Conservation (phyloP, 2,797 vertebrate species). For the Babyrousa celebensis region DNA sequence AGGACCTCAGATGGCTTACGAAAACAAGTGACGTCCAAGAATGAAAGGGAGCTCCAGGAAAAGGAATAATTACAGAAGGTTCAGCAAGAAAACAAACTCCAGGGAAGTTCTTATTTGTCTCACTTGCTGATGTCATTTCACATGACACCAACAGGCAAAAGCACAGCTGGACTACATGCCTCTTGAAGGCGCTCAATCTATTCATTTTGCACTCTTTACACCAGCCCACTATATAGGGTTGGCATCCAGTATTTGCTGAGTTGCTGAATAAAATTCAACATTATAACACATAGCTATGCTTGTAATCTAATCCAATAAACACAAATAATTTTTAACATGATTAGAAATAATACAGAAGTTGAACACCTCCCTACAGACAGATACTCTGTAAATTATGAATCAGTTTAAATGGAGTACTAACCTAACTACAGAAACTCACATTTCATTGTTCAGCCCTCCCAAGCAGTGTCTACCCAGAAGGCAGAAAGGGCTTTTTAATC, state of each 20-base stretch:
- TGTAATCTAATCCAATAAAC: not conserved
- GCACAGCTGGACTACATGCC: not conserved
- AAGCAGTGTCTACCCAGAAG: not conserved
- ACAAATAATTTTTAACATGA: constrained; percentile 16
- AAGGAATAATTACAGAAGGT: not conserved
- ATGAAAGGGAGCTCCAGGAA: not conserved
- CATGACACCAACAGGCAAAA: not conserved
- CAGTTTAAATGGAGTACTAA: constrained; percentile 59
- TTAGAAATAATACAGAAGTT: constrained; percentile 19
- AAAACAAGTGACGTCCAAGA: not conserved
- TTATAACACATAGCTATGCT: not conserved
- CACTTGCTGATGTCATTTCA: not conserved
- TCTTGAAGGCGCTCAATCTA: not conserved
- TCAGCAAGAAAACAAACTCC: not conserved
- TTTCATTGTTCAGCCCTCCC: constrained; percentile 33
- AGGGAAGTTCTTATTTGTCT: not conserved
- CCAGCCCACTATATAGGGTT: not conserved
- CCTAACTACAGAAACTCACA: constrained; percentile 5
- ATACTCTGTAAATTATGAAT: constrained; percentile 52
- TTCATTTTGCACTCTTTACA: not conserved
- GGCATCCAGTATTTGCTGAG: not conserved
- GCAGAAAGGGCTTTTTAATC: not conserved
- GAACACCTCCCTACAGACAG: constrained; percentile 15
- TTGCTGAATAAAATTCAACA: constrained; percentile 38
- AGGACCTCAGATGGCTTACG: not conserved